These are phyloP conservation scores for Serripes groenlandicus DNA, from an alignment of 2,888 invertebrate species.

Conservation along the genomic window DNA sequence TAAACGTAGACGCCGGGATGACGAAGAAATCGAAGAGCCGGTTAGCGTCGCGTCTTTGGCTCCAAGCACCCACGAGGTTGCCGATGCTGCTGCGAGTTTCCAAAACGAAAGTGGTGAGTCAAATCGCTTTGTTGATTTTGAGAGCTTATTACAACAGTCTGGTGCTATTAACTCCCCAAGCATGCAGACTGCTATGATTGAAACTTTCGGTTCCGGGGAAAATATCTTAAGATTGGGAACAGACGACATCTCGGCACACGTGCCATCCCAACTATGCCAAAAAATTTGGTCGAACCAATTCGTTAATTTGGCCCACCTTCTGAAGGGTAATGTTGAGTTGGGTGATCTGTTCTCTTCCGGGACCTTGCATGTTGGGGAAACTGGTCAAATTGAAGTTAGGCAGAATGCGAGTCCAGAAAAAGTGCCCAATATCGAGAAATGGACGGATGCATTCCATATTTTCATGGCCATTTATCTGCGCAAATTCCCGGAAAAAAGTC, in stretches of 20 bases:
- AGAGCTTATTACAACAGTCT: too few species aligned
- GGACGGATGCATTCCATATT: conserved; percentile 55
- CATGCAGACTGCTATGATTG: too few species aligned
- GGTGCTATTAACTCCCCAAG: too few species aligned
- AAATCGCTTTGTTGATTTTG: too few species aligned
- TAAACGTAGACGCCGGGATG: too few species aligned
- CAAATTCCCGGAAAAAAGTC: conserved; percentile 4
- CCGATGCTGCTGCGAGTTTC: too few species aligned
- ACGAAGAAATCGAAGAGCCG: too few species aligned
- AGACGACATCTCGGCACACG: background rate
- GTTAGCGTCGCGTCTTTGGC: too few species aligned
- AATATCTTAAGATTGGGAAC: background rate
- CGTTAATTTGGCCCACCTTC: conserved; percentile 23
- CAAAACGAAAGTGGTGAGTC: too few species aligned
- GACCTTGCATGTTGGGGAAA: background rate
- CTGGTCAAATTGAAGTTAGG: background rate
- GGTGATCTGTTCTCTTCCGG: background rate
- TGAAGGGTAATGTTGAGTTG: conserved; percentile 24
- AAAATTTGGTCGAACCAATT: conserved; percentile 22
- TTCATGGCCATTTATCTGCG: conserved; percentile 14
- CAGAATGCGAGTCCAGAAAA: background rate
- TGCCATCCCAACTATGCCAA: background rate
- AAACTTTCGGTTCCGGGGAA: too few species aligned
- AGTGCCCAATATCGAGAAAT: conserved; percentile 36
- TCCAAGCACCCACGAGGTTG: too few species aligned